Conservation (phyloP, 2,797 vertebrate genomes). For the Thamnophis elegans region DNA sequence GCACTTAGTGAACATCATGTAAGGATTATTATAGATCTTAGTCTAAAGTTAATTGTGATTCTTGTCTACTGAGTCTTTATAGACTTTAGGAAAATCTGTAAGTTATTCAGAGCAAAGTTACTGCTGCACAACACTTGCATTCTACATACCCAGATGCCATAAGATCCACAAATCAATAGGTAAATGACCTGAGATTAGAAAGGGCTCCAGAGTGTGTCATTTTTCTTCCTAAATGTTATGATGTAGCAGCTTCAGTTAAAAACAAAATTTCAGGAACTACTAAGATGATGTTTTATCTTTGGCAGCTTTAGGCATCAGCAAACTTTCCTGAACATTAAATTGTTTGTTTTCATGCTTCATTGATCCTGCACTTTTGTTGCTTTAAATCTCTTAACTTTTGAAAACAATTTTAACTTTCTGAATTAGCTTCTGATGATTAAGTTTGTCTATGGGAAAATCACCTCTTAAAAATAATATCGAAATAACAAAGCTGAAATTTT, state of each 20-base stretch:
- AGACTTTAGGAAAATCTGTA: not conserved
- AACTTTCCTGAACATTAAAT: not conserved
- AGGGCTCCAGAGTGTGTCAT: not conserved
- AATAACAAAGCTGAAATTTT: not conserved
- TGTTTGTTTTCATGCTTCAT: not conserved
- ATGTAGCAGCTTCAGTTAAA: not conserved
- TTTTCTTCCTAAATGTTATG: not conserved
- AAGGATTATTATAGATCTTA: not conserved
- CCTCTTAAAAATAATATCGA: not conserved
- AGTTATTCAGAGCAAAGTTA: not conserved
- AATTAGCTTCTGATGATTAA: not conserved
- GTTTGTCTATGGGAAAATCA: not conserved
- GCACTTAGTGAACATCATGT: not conserved
- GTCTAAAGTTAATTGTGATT: not conserved
- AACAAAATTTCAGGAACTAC: not conserved
- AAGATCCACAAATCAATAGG: not conserved
- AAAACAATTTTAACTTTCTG: not conserved
- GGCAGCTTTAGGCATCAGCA: not conserved
- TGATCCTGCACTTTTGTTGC: slow-evolving; percentile 10
- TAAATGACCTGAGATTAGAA: not conserved
- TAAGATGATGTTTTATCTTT: not conserved
- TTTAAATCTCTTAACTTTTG: not conserved
- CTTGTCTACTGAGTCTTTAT: not conserved
- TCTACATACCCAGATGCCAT: not conserved
- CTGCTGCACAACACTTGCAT: not conserved